A percentile compares a stretch with the other conserved stretches of the same genome.
Conservation (phyloP, 2,888 invertebrate genomes). For the Spilarctia lutea region DNA sequence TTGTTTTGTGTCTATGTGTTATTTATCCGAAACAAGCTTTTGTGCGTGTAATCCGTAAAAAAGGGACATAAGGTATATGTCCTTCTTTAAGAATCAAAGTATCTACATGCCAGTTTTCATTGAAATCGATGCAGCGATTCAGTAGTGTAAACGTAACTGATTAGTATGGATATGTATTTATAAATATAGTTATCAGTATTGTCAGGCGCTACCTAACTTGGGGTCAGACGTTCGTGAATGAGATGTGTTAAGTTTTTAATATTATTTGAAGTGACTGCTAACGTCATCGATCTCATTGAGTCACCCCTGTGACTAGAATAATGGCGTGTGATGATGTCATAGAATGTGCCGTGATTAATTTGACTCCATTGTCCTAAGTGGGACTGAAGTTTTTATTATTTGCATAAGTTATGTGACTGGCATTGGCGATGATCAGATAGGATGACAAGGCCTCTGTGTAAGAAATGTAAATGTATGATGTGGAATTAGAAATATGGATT, state of each 20-base stretch:
- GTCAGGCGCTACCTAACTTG: no score
- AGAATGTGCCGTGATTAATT: slow-evolving; percentile 26
- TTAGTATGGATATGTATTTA: no score
- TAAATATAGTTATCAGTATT: no score
- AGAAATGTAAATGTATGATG: background rate
- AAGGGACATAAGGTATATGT: no score
- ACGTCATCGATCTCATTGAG: slow-evolving; percentile 30
- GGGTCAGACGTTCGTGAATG: background rate
- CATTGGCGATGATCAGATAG: background rate
- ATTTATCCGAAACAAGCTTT: no score
- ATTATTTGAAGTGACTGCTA: slow-evolving; percentile 12
- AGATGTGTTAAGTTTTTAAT: background rate
- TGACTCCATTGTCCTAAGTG: slow-evolving; percentile 13
- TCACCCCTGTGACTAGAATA: slow-evolving; percentile 45
- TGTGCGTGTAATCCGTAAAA: no score
- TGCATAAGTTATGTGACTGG: slow-evolving; percentile 4
- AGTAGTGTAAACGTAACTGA: no score
- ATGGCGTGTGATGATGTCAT: slow-evolving; percentile 53
- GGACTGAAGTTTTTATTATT: background rate
- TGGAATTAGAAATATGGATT: no score
- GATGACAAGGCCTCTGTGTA: background rate
- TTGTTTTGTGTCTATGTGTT: no score
- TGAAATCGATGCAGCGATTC: no score
- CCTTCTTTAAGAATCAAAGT: no score
- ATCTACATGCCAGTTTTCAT: no score